Evolutionary conservation across 2,797 vertebrate species (phyloP).

Genomic region (Alca torda): DNA sequence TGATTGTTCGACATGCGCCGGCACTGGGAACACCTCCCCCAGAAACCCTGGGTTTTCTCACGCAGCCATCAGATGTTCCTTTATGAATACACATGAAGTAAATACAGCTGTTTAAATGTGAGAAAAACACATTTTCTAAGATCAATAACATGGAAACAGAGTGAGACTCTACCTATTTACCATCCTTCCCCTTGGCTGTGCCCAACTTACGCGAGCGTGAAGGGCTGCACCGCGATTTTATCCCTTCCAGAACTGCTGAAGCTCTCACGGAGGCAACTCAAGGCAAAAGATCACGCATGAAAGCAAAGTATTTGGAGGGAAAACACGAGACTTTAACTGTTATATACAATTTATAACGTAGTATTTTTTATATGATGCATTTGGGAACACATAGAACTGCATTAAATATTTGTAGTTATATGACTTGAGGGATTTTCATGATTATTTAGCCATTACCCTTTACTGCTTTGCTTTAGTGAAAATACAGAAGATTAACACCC

Average conservation of each 20-base stretch:
- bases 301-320: constrained; percentile 19
- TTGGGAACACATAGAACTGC: neutral
- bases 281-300: constrained; percentile 11
- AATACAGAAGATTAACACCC: constrained; percentile 27
- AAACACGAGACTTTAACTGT: constrained; percentile 19
- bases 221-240: constrained; percentile 16
- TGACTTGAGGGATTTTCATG: neutral
- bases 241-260: constrained; percentile 20
- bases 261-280: constrained; percentile 6
- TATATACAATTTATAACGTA: neutral
- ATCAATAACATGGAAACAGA: neutral
- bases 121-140: neutral
- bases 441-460: constrained; percentile 10
- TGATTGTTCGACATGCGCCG: neutral
- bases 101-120: neutral
- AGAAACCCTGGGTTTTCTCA: neutral
- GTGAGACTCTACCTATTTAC: neutral
- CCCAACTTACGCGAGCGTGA: neutral
- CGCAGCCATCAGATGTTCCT: neutral
- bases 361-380: neutral
- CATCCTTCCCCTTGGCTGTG: neutral
- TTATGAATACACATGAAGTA: constrained; percentile 31
- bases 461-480: neutral
- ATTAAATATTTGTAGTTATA: neutral
- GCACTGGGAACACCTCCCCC: neutral